These are phyloP conservation scores for Agrypnia vestita DNA, from an alignment of 1,140 invertebrate species.

Conservation along the genomic window DNA sequence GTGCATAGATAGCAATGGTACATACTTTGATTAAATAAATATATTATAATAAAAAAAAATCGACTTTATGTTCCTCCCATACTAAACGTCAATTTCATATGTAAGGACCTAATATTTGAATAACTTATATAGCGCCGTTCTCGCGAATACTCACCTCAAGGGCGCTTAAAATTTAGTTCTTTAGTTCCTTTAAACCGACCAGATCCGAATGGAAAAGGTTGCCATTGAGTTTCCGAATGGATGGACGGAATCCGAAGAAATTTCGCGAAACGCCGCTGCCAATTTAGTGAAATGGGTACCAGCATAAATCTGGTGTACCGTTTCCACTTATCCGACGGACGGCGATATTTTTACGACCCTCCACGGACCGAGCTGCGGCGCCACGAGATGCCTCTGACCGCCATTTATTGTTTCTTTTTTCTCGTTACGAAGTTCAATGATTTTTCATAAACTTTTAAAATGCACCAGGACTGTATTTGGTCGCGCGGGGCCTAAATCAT, in stretches of 20 bases:
- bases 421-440: conserved; percentile 28
- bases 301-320: conserved; percentile 21
- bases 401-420: conserved; percentile 36
- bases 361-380: background rate
- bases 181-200: too few relatives aligned
- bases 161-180: too few relatives aligned
- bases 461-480: conserved; percentile 8
- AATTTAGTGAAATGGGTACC: conserved; percentile 1
- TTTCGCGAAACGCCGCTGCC: background rate
- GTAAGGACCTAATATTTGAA: too few relatives aligned
- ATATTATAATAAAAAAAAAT: too few relatives aligned
- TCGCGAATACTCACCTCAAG: too few relatives aligned
- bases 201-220: background rate
- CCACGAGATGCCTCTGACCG: conserved; percentile 11
- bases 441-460: conserved; percentile 41
- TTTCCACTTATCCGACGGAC: background rate
- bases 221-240: background rate
- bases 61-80: too few relatives aligned
- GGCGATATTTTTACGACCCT: background rate
- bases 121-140: too few relatives aligned
- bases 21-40: too few relatives aligned
- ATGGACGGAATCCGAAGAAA: too few relatives aligned
- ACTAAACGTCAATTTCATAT: too few relatives aligned
- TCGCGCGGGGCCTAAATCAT: background rate
- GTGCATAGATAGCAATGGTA: too few relatives aligned